A percentile compares a stretch with the other conserved stretches of the same genome.
Evolutionary conservation across 2,113 vertebrate species (phyloP).

Genomic region (Chlamydotis undulata): DNA sequence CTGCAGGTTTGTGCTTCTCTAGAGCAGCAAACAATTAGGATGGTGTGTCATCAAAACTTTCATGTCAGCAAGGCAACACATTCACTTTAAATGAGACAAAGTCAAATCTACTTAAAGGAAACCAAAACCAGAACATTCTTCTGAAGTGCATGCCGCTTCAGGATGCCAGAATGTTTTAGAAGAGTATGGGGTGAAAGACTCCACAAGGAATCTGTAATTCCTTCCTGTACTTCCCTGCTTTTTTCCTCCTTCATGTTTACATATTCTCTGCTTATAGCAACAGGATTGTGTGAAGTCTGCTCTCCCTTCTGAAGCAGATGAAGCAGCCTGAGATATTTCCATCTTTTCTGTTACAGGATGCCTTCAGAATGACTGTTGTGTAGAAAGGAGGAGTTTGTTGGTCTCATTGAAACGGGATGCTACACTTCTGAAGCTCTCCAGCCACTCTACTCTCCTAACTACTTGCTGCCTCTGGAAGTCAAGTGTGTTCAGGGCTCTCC

Average conservation of each 20-base stretch:
- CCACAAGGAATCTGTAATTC: not conserved
- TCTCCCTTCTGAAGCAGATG: not conserved
- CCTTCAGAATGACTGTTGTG: not conserved
- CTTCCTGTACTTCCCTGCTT: not conserved
- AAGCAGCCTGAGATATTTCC: not conserved
- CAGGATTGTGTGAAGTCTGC: not conserved
- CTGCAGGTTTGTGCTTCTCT: slow-evolving; percentile 62
- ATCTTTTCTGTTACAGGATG: not conserved
- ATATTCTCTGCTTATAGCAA: not conserved
- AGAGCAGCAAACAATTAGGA: slow-evolving; percentile 80
- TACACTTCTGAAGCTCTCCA: not conserved
- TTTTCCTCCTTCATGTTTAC: not conserved
- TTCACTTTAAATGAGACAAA: slow-evolving; percentile 68
- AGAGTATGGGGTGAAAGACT: not conserved
- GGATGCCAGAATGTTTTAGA: not conserved
- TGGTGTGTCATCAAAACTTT: slow-evolving; percentile 75
- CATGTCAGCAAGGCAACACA: slow-evolving; percentile 74
- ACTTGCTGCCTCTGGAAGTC: not conserved
- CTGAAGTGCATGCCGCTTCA: not conserved
- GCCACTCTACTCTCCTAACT: not conserved
- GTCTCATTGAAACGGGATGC: not conserved
- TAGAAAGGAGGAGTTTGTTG: not conserved
- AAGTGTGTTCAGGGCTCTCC: not conserved
- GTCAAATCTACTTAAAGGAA: slow-evolving; percentile 72
- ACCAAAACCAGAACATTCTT: not conserved